A percentile compares a stretch with the other conserved stretches of the same genome.
Conservation (phyloP, 2,797 vertebrate genomes). For the Steatocranus sp. region DNA sequence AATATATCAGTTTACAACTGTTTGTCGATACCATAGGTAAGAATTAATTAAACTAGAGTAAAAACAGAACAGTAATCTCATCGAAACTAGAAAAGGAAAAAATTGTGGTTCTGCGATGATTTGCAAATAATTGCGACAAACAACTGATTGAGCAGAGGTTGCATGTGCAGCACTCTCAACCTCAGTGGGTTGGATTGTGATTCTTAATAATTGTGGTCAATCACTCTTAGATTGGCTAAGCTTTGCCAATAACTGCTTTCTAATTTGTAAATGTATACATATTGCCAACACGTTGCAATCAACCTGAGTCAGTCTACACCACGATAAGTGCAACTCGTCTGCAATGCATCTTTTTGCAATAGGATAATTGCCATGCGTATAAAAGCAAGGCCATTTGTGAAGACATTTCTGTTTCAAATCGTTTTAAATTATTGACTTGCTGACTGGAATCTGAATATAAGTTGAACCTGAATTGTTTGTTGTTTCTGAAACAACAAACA, state of each 20-base stretch:
- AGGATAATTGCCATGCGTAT: neutral
- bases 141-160: neutral
- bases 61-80: neutral
- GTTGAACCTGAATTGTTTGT: accelerated
- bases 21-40: neutral
- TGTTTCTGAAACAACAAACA: neutral
- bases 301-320: neutral
- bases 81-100: accelerated
- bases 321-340: neutral
- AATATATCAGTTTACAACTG: neutral
- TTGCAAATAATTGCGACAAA: accelerated
- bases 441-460: neutral
- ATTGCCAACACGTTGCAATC: neutral
- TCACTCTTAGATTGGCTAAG: accelerated
- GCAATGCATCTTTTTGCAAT: neutral
- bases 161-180: neutral
- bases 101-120: accelerated
- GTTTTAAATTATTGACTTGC: neutral
- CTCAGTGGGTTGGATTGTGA: neutral
- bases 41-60: neutral
- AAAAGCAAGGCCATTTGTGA: neutral
- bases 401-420: accelerated
- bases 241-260: neutral
- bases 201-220: neutral
- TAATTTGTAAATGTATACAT: neutral